Conservation (phyloP, 2,888 invertebrate species). For the Minunthozetes semirufus region DNA sequence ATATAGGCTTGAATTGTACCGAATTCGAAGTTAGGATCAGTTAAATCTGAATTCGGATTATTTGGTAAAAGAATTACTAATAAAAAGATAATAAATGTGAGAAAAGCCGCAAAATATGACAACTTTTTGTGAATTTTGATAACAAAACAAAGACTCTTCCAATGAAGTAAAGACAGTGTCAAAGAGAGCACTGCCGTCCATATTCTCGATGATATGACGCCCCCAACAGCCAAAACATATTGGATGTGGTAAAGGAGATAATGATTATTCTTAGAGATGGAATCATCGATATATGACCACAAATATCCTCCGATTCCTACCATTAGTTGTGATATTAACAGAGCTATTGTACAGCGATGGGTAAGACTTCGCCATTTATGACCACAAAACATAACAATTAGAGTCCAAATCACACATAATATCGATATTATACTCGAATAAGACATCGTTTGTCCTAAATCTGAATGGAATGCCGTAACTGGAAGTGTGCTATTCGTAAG, state of each 20-base stretch:
- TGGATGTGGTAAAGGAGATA: conserved; percentile 31
- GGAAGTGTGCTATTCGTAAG: background rate
- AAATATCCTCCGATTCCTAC: conserved; percentile 40
- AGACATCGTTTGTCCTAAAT: conserved; percentile 39
- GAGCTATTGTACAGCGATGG: conserved; percentile 40
- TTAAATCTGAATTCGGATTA: conserved; percentile 40
- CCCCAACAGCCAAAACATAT: conserved; percentile 41
- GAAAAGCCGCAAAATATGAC: background rate
- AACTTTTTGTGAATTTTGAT: conserved; percentile 61
- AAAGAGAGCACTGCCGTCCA: conserved; percentile 47
- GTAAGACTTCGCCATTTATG: conserved; percentile 41
- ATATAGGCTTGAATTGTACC: conserved; percentile 67
- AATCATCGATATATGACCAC: conserved; percentile 36
- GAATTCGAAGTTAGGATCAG: conserved; percentile 69
- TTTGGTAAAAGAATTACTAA: conserved; percentile 14
- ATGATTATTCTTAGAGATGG: conserved; percentile 31
- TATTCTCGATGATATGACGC: conserved; percentile 46
- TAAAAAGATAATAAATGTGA: conserved; percentile 5
- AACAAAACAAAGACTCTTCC: conserved; percentile 74
- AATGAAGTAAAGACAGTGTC: conserved; percentile 52
- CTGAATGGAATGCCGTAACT: conserved; percentile 35
- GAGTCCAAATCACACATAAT: conserved; percentile 38
- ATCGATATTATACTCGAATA: conserved; percentile 38
- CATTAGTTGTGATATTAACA: conserved; percentile 41
- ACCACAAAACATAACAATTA: conserved; percentile 38